Evolutionary conservation across 1,140 invertebrate species (phyloP).

Genomic region (Cotesia glomerata): DNA sequence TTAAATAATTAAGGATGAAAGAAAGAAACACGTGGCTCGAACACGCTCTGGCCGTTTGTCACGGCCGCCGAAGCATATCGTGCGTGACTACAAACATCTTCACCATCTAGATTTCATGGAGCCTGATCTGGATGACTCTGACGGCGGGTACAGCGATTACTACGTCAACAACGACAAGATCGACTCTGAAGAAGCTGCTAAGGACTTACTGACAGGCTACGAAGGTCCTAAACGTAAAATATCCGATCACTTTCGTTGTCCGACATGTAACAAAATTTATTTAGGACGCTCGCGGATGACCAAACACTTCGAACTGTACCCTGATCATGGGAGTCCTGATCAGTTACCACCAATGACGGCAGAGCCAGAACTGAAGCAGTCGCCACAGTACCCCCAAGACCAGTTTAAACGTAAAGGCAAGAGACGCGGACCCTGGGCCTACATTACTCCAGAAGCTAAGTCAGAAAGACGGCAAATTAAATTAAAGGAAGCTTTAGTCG

Average conservation of each 20-base stretch:
- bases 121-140: constrained; percentile 69
- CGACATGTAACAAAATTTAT: constrained; percentile 68
- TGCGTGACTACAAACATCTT: constrained; percentile 72
- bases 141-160: constrained; percentile 73
- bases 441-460: constrained; percentile 59
- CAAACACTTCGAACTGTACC: constrained; percentile 70
- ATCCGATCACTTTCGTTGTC: constrained; percentile 65
- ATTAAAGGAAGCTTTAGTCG: constrained; percentile 63
- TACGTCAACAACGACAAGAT: constrained; percentile 64
- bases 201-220: constrained; percentile 54
- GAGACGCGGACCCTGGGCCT: constrained; percentile 58
- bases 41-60: constrained; percentile 71
- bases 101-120: constrained; percentile 69
- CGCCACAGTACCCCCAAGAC: constrained; percentile 39
- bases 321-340: constrained; percentile 67
- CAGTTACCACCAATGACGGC: constrained; percentile 54
- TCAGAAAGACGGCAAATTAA: constrained; percentile 61
- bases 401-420: constrained; percentile 56
- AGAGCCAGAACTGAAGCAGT: constrained; percentile 48
- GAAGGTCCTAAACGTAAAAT: constrained; percentile 63
- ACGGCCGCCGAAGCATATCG: constrained; percentile 72
- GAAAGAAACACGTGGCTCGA: constrained; percentile 67
- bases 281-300: constrained; percentile 65
- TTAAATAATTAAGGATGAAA: constrained; percentile 57
- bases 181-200: constrained; percentile 48